Percentiles rank a stretch among this genome's conserved stretches.
Evolutionary conservation across 2,888 invertebrate species (phyloP).

Genomic region (Polyommatus icarus): DNA sequence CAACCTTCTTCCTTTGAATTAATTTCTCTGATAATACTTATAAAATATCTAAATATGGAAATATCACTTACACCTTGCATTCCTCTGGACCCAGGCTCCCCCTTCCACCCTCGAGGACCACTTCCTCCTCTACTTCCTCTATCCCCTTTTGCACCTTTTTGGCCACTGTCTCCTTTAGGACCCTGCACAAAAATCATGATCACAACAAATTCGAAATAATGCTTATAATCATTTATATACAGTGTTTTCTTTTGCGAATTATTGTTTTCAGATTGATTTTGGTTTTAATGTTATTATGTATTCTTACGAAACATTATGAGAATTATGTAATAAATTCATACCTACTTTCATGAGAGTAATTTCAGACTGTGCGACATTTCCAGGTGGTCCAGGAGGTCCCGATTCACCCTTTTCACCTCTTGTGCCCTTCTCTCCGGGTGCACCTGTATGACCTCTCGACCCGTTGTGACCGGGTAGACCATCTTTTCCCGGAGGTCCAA

Average conservation of each 20-base stretch:
- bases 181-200: slow-evolving; percentile 38
- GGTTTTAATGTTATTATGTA: neutral
- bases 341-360: slow-evolving; percentile 45
- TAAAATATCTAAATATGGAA: too few species aligned
- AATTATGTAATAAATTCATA: slow-evolving; percentile 2
- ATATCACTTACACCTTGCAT: slow-evolving; percentile 33
- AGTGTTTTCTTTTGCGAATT: too few species aligned
- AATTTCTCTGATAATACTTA: too few species aligned
- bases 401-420: slow-evolving; percentile 83
- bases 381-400: slow-evolving; percentile 83
- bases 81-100: slow-evolving; percentile 49
- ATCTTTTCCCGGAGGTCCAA: slow-evolving; percentile 81
- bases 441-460: slow-evolving; percentile 81
- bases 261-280: neutral
- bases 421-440: slow-evolving; percentile 55
- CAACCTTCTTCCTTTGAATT: too few species aligned
- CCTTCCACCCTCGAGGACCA: slow-evolving; percentile 69
- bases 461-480: slow-evolving; percentile 85
- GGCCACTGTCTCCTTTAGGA: slow-evolving; percentile 65
- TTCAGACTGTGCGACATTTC: slow-evolving; percentile 41
- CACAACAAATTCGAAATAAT: neutral
- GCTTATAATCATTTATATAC: neutral
- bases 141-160: slow-evolving; percentile 53
- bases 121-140: slow-evolving; percentile 42
- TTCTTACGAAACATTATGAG: neutral